Conservation (phyloP, 2,797 vertebrate genomes). For the Chrysocyon brachyurus region DNA sequence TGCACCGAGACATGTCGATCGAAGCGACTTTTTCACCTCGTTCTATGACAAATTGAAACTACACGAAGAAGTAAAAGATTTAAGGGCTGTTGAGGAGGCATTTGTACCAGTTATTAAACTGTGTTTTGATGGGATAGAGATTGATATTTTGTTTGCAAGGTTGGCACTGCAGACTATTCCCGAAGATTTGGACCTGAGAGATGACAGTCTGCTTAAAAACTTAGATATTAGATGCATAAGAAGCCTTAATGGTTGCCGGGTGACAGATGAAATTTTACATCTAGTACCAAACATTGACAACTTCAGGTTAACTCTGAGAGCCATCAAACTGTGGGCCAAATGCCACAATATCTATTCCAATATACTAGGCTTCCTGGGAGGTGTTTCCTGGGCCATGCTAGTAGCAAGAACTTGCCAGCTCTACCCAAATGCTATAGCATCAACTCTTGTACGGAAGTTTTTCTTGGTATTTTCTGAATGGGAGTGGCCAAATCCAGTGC, state of each 20-base stretch:
- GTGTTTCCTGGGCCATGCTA: conserved; percentile 99
- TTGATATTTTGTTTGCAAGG: conserved; percentile 94
- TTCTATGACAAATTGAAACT: conserved; percentile 94
- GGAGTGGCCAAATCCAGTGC: conserved; percentile 94
- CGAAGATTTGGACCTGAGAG: conserved; percentile 93
- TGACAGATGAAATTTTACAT: conserved; percentile 94
- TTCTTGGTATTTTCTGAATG: conserved; percentile 99
- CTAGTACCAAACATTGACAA: conserved; percentile 93
- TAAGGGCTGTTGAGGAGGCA: conserved; percentile 93
- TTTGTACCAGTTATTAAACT: conserved; percentile 95
- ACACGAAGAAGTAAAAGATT: conserved; percentile 93
- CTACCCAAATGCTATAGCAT: conserved; percentile 97
- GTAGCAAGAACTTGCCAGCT: conserved; percentile 99
- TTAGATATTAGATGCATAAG: conserved; percentile 93
- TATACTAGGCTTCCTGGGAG: conserved; percentile 98
- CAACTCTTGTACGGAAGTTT: conserved; percentile 98
- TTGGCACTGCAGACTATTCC: conserved; percentile 92
- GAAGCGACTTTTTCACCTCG: conserved; percentile 94
- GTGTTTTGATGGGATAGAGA: conserved; percentile 94
- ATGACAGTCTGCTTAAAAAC: conserved; percentile 92
- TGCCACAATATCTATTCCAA: conserved; percentile 99
- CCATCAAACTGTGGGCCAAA: conserved; percentile 96
- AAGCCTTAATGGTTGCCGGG: conserved; percentile 95
- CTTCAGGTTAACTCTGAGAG: conserved; percentile 94
- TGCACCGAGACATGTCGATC: conserved; percentile 92